Base-by-base conservation (phyloP, 2,113 vertebrate genomes). In the Microtus montanus region DNA sequence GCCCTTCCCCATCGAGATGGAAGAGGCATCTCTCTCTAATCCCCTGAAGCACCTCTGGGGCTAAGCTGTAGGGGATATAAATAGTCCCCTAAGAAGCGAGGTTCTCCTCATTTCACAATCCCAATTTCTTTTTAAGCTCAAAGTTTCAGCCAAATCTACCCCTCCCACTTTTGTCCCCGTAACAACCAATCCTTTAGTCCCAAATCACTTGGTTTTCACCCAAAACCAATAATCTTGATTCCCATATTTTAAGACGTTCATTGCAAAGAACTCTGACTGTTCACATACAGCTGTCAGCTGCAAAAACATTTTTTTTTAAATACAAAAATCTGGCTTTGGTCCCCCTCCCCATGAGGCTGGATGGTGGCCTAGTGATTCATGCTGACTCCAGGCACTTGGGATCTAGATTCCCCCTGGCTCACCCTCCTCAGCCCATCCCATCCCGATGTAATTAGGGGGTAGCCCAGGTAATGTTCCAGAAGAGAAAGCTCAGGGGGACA, bases 261-360 rank as follows among this genome's bases (percentile, higher is more conserved):
- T 38, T 0, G 8, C 44, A 24, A 87, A 71, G 88, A 61, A 91
- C 63, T 75, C 70, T 93, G 58, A 89, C 93, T 95, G 87, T 92
- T 85, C 94, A 92, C 94, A 92, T 87, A 97, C 94, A 98, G 97
- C 97, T 97, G 97, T 96, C 96, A 97, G 97, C 96, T 97, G 97
- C 58, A n/a, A 93, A 98, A 97, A 97, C 91, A 92, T 85, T 95
- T 96, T 95, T 95, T 71, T 87, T 54, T 15, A 9, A 94, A 96
- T 64, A 94, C 92, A 96, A 92, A 96, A 96, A 94, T 95, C 82
- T 93, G 95, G 86, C 91, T 96, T 96, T 93, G 93, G 71, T 84
- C 70, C 87, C 85, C 63, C 38, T 41, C 17, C 24, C 73, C 30
- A n/a, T 0, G 35, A 96, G 83, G 66, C 95, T 91, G 61, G 19